These are phyloP conservation scores for Pseudorectes ferrugineus DNA, from an alignment of 2,113 vertebrate species.

Conservation along the genomic window DNA sequence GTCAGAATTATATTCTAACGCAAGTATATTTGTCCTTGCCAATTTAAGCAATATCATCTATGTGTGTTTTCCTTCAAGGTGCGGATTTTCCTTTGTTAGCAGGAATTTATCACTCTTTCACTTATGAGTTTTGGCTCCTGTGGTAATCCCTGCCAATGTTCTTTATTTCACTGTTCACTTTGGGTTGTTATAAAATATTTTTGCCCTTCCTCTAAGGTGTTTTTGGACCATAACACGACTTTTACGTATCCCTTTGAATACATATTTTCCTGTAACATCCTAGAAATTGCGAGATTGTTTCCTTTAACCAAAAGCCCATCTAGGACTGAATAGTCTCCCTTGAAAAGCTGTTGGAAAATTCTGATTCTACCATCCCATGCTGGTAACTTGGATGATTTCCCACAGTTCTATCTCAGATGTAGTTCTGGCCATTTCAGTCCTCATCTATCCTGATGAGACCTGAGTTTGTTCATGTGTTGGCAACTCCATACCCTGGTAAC, in stretches of 20 bases:
- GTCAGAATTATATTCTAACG: not conserved
- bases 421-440: not conserved
- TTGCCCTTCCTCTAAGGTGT: not conserved
- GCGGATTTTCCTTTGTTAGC: not conserved
- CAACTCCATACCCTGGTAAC: not conserved
- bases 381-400: not conserved
- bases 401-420: not conserved
- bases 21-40: not conserved
- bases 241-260: not conserved
- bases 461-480: not conserved
- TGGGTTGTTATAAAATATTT: not conserved
- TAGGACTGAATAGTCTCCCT: not conserved
- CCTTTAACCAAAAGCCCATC: not conserved
- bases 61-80: not conserved
- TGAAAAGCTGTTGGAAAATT: conserved; percentile 1
- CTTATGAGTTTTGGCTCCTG: not conserved
- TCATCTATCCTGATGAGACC: not conserved
- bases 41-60: not conserved
- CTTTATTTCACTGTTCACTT: not conserved
- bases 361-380: not conserved
- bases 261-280: not conserved
- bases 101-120: not conserved
- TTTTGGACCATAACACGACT: not conserved
- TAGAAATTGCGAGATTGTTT: not conserved
- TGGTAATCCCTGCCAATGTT: not conserved